Conservation (phyloP, 2,113 vertebrate species). For the Pachycephala philippinensis region DNA sequence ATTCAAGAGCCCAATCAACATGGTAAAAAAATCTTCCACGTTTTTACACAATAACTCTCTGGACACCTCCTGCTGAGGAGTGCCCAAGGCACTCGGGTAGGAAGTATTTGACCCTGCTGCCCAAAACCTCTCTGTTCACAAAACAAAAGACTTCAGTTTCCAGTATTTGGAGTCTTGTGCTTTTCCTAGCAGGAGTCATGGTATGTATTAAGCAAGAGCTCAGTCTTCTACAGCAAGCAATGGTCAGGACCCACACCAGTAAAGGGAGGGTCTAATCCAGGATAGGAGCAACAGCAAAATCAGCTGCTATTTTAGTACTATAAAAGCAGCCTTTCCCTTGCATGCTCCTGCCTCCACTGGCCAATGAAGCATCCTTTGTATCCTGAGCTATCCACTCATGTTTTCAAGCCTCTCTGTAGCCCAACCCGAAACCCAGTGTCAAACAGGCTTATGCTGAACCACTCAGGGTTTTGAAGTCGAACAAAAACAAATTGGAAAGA, state of each 20-base stretch:
- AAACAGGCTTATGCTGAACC: not conserved
- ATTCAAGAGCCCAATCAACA: not conserved
- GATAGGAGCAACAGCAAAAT: not conserved
- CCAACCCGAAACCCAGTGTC: not conserved
- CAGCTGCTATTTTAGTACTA: not conserved
- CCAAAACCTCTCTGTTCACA: not conserved
- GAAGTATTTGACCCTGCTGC: not conserved
- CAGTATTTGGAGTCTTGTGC: not conserved
- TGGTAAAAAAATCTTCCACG: not conserved
- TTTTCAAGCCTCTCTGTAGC: not conserved
- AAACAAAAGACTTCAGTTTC: not conserved
- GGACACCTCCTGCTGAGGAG: not conserved
- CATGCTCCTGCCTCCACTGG: not conserved
- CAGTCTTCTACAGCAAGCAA: not conserved
- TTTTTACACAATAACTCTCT: not conserved
- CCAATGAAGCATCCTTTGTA: not conserved
- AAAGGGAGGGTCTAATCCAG: not conserved
- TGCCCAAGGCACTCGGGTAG: not conserved
- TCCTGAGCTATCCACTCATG: not conserved
- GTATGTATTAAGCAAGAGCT: not conserved
- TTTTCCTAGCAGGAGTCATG: not conserved
- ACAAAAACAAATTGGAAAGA: not conserved
- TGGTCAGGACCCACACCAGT: not conserved
- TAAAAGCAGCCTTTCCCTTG: not conserved
- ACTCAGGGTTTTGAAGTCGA: not conserved